A percentile compares a stretch with the other conserved stretches of the same genome.
Conservation (phyloP, 2,113 vertebrate species). For the Chaenogobius annularis region DNA sequence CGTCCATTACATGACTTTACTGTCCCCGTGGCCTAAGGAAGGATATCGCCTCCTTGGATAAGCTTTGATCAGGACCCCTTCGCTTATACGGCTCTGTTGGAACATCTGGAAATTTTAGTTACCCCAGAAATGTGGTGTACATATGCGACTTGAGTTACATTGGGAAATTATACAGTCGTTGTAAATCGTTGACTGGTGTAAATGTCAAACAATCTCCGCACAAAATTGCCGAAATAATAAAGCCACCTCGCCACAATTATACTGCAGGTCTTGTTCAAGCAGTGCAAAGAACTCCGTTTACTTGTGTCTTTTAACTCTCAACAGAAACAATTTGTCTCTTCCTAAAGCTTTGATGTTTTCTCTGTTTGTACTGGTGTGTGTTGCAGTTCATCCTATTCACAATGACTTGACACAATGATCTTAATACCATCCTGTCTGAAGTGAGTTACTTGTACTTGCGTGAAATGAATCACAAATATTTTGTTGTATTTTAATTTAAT, state of each 20-base stretch:
- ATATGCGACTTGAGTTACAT: not conserved
- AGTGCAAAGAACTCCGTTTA: not conserved
- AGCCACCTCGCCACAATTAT: not conserved
- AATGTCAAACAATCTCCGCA: not conserved
- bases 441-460: not conserved
- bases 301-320: not conserved
- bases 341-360: not conserved
- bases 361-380: not conserved
- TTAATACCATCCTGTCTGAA: not conserved
- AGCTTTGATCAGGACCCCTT: conserved; percentile 38
- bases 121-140: conserved; percentile 8
- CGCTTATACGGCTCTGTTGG: conserved; percentile 31
- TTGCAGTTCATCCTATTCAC: not conserved
- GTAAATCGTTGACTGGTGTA: not conserved
- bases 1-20: conserved; percentile 56
- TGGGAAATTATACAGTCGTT: not conserved
- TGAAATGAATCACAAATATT: not conserved
- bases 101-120: conserved; percentile 1
- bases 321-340: conserved; percentile 5
- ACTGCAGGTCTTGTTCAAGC: not conserved
- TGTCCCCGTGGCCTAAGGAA: conserved; percentile 63
- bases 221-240: not conserved
- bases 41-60: conserved; percentile 47
- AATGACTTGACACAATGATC: not conserved
- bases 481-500: not conserved